Evolutionary conservation across 2,888 invertebrate species (phyloP), one percentile per base, ranked within the genome.

Genomic region (Candidula unifasciata): DNA sequence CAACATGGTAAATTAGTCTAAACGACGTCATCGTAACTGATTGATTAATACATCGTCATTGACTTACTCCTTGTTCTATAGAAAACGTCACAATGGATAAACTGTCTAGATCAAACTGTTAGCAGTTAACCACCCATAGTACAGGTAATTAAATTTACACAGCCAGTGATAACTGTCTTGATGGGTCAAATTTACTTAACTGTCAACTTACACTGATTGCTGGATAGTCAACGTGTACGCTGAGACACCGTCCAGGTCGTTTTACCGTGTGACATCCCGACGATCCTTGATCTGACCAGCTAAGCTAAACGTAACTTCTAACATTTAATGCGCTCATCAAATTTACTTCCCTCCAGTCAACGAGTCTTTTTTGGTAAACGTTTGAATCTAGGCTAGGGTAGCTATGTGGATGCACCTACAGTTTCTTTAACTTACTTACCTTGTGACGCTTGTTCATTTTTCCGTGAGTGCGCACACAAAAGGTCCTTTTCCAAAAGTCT

Each of bases 171-270:
- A 74, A 74, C 52, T 13, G 27, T 16, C 2, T 52, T 60, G 5
- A 6, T n/a, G 30, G 33, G 24, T 18, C 57, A 60, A 21, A 57
- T 77, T 57, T 30, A 77, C 77, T 77, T 77, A 60, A 33, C 6
- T 6, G 54, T 27, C 18, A 30, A 60, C 35, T 60, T 57, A 60
- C 77, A 77, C 77, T 77, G 57, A 33, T 54, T 60, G 35, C 77
- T 30, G 33, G 68, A 0, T 77, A 35, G 77, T 57, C 33, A 60
- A 77, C 13, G 16, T 77, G 33, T 44, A 77, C 60, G 77, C n/a
- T 44, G 16, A 18, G 33, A 3, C 24, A 60, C 33, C 0, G 30
- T 35, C 21, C 60, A 60, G 16, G 24, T 33, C 33, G 35, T 33
- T 60, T 60, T 24, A 57, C 74, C 52, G 27, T 27, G 10, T 27